Evolutionary conservation across 2,797 vertebrate genomes (phyloP), one percentile per base, ranked within the genome.

Genomic region (Pangasius sanitwongsei): DNA sequence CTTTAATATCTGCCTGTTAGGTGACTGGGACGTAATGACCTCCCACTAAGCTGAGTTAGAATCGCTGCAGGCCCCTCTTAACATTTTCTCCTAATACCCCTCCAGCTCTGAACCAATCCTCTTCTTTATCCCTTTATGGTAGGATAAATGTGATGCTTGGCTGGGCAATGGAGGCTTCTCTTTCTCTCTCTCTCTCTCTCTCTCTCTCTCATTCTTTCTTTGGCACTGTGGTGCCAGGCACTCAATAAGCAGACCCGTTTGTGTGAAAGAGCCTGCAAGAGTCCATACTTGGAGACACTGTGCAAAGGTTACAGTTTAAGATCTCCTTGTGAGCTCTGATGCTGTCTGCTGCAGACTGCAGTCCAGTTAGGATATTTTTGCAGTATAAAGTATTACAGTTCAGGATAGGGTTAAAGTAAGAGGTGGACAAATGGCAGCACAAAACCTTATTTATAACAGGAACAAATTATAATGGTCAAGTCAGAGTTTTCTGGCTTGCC

Each of bases 11-110:
- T 91, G 91, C 72, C 91, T 91, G 93, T 94, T 93, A 94, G 93
- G 93, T 93, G 92, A 93, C 87, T 89, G 90, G 91, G 91, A 88
- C 90, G 94, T 94, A 95, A 96, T 95, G 94, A 95, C 93, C 92
- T 90, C 94, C 95, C 57, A 93, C 94, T 93, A 93, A 93, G 95
- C 90, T 74, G 90, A 91, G 92, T 93, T 91, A 94, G 94, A 95
- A 95, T 93, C 92, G 93, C 93, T 95, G 91, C 92, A 94, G 94
- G 95, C 93, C 94, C 94, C 94, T 95, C 95, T 95, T 94, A 95
- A 95, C 94, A 95, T 94, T 95, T 96, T 94, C 87, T 94, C 65
- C 89, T 92, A 93, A 93, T 91, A 87, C 92, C 93, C 90, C 91
- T 92, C 74, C 86, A 89, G 87, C 89, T 89, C 91, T 89, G 53